Conservation (phyloP, 2,888 invertebrate species). For the Sialis lutaria region DNA sequence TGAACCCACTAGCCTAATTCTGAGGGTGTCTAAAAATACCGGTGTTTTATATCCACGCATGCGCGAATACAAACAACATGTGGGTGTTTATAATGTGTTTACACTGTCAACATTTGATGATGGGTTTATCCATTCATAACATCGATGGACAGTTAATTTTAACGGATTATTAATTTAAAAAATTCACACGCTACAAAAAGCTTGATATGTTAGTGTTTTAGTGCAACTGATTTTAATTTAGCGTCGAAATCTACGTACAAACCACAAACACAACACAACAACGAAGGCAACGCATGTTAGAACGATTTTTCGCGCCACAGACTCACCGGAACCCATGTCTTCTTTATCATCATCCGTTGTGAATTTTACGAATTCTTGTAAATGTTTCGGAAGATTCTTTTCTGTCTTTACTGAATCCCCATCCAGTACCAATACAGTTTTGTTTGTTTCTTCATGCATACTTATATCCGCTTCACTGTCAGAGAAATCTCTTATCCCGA, state of each 20-base stretch:
- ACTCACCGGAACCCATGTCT: conserved; percentile 3
- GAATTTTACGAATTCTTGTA: conserved; percentile 60
- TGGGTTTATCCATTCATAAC: too few relatives aligned
- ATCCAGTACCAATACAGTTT: conserved; percentile 38
- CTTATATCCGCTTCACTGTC: conserved; percentile 39
- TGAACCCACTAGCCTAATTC: too few relatives aligned
- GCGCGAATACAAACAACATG: too few relatives aligned
- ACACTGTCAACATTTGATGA: too few relatives aligned
- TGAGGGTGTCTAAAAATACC: too few relatives aligned
- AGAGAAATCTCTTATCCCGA: conserved; percentile 45
- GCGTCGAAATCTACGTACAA: background rate
- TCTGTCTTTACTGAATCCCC: conserved; percentile 43
- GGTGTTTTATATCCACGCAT: too few relatives aligned
- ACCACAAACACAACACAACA: background rate
- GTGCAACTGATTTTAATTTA: too few relatives aligned
- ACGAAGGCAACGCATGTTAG: background rate
- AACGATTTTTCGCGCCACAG: background rate
- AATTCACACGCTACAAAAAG: background rate
- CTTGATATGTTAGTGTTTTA: too few relatives aligned
- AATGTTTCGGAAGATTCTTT: conserved; percentile 52
- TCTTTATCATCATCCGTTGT: conserved; percentile 19
- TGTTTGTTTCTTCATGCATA: conserved; percentile 27
- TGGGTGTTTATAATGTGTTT: too few relatives aligned
- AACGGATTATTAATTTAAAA: background rate
- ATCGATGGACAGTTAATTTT: too few relatives aligned